A percentile compares a stretch with the other conserved stretches of the same genome.
Conservation (phyloP, 2,113 vertebrate species). For the Coracopsis vasa region DNA sequence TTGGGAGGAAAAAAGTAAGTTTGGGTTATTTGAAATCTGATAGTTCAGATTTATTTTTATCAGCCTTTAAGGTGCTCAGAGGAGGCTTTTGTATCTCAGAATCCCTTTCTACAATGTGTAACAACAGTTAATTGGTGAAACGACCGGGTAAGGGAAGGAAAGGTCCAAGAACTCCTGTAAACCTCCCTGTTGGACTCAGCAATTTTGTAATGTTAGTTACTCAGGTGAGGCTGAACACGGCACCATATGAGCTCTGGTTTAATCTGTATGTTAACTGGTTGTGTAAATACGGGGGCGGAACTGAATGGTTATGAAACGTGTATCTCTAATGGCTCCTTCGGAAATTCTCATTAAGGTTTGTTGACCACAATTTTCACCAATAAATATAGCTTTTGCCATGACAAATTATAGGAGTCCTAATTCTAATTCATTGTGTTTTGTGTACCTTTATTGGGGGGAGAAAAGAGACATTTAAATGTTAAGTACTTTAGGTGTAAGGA, state of each 20-base stretch:
- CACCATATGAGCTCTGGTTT: neutral
- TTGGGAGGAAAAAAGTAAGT: neutral
- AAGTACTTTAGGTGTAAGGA: neutral
- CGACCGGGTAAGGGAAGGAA: neutral
- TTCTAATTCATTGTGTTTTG: neutral
- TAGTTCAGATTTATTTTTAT: neutral
- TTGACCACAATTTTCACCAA: neutral
- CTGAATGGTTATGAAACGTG: rapidly evolving
- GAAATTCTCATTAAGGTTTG: neutral
- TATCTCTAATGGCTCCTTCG: neutral
- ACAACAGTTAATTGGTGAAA: neutral
- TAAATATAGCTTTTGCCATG: neutral
- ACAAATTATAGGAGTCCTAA: neutral
- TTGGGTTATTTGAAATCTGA: neutral
- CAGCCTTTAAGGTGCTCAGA: neutral
- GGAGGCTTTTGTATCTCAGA: neutral
- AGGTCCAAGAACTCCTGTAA: neutral
- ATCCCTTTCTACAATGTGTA: neutral
- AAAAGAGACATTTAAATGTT: neutral
- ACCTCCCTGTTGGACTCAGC: neutral
- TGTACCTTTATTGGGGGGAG: neutral
- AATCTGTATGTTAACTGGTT: neutral
- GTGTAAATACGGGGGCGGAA: rapidly evolving
- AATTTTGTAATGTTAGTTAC: neutral
- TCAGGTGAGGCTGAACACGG: neutral